Percentiles rank a stretch among this genome's conserved stretches.
These are phyloP conservation scores for Bolinopsis microptera DNA, from an alignment of 37 sponge, comb jelly and placozoan genomes.

Conservation along the genomic window DNA sequence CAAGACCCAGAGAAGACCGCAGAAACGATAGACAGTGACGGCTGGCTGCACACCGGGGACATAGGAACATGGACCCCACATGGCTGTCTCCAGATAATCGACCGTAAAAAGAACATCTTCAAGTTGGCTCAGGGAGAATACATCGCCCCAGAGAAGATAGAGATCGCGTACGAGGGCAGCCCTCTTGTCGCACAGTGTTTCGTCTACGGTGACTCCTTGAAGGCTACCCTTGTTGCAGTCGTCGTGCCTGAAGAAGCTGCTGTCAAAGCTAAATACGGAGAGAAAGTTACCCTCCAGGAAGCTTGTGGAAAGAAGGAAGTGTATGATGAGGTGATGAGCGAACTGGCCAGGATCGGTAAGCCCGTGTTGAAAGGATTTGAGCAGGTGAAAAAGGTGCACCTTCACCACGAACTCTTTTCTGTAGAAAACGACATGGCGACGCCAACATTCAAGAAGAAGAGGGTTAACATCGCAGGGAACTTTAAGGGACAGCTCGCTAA, in stretches of 20 bases:
- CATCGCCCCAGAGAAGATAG: constrained; percentile 97
- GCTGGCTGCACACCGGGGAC: constrained; percentile 97
- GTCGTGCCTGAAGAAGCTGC: constrained; percentile 89
- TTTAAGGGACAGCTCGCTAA: constrained; percentile 74
- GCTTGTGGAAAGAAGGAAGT: constrained; percentile 78
- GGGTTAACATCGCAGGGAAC: constrained; percentile 70
- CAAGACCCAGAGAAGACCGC: constrained; percentile 86
- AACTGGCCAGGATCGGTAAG: constrained; percentile 21
- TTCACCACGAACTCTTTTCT: constrained; percentile 77
- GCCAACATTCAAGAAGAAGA: constrained; percentile 90
- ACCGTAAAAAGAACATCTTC: constrained; percentile 96
- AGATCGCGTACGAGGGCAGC: constrained; percentile 78
- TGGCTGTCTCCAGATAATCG: constrained; percentile 92
- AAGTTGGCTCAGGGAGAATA: constrained; percentile 98
- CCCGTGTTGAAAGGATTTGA: constrained; percentile 53
- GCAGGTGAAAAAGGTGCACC: constrained; percentile 77
- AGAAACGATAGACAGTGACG: constrained; percentile 86
- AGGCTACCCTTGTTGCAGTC: constrained; percentile 70
- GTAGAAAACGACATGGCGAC: constrained; percentile 90
- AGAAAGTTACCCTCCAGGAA: constrained; percentile 70
- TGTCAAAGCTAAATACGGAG: constrained; percentile 69
- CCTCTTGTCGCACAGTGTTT: constrained; percentile 80
- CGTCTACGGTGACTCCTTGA: constrained; percentile 89
- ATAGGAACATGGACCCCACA: constrained; percentile 91
- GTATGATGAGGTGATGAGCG: constrained; percentile 6